Base-by-base conservation (phyloP, 1,140 invertebrate species). In the Mactra quadrangularis region DNA sequence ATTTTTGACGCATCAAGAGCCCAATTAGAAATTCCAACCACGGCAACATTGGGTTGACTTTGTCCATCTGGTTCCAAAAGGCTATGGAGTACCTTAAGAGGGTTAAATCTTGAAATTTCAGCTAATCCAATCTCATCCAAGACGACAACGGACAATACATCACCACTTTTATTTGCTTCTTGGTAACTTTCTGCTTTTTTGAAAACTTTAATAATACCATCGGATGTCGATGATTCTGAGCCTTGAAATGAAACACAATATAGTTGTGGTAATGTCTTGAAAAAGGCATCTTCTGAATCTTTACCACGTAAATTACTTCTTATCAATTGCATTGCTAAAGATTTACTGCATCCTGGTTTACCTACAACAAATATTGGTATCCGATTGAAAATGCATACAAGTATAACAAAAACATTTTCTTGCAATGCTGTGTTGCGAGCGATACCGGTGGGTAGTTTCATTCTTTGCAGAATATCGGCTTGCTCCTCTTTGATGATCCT, bases 331-430 rank as follows among this genome's bases (percentile, higher is more conserved):
- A 89, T 88, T 45, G 90, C 87, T 13, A 90, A 78, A 38, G 90
- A 91, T 78, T 91, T 91, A 15, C 87, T 89, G 68, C 89, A 90
- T 25, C 90, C 90, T 25, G 90, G 90, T 79, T 91, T 91, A 13
- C 90, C 90, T 22, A 90, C 86, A 35, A 91, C 85, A 82, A 91
- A 91, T 15, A 91, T 71, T 11, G 90, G 89, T 13, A 91, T 89
- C 17, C 82, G 57, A 27, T 88, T 75, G 31, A 89, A 82, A 59
- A 91, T 91, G 45, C 90, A 91, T 15, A 89, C 78, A 9, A 91
- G 57, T 55, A 91, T 90, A 68, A 91, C 78, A 68, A 91, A 91
- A 22, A 91, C 81, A 79, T 91, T 91, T 77, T 91, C 90, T 53
- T 86, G 85, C 29, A 91, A 59, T 13, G 90, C 89, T 55, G 83